Evolutionary conservation across 2,113 vertebrate genomes (phyloP), one percentile per base, ranked within the genome.

Genomic region (Oryzias woworae): DNA sequence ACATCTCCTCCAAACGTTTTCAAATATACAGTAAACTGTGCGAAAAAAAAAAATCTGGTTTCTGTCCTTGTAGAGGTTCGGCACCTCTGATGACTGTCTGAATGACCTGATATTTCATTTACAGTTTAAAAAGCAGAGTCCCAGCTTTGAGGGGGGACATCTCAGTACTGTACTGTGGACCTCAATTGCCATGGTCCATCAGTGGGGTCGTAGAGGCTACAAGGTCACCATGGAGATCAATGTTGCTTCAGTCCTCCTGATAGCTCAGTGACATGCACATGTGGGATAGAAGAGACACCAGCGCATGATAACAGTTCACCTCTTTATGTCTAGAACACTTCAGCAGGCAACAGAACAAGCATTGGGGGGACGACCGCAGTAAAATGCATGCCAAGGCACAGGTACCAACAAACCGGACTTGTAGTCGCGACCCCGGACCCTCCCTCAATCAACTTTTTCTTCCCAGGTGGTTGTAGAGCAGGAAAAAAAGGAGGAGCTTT

Each of bases 321-420:
- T 80, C 66, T 85, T 63, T 48, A 77, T 71, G 70, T 81, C 64
- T 61, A 77, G 75, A 88, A 92, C 82, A 88, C 77, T 85, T 92
- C 89, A 92, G 87, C 77, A 91, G 85, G 87, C 81, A 89, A 91
- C 90, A 75, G 85, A 91, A 92, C 77, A 83, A 88, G 80, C 79
- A 84, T 75, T 43, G 58, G 76, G 75, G 90, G 76, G 62, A 80
- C 66, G 68, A 85, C 85, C 66, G 85, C 85, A 71, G 78, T 64
- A 61, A 77, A 88, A 86, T 52, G 80, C 87, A 91, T 87, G 88
- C 83, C 58, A 91, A 91, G 91, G 90, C 89, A 92, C 88, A 74
- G 85, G 85, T 81, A 87, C 85, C 85, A 80, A 89, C 80, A 77
- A 75, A 87, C 80, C 81, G 81, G 75, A 88, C 73, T 77, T 74